These are phyloP conservation scores for Gila robusta DNA, from an alignment of 2,797 vertebrate species.

Conservation along the genomic window DNA sequence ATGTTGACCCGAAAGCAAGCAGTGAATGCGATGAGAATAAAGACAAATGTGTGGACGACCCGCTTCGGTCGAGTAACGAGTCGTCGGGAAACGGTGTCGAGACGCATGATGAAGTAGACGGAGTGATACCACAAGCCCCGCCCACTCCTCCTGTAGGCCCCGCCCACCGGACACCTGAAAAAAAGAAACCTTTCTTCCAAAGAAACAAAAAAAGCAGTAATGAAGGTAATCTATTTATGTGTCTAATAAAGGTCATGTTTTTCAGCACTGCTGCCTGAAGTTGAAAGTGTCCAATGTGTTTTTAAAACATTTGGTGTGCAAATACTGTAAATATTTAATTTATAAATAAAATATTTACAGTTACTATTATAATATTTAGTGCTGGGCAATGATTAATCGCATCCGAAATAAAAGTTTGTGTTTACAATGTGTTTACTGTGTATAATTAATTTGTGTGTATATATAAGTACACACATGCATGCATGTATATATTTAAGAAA, in stretches of 20 bases:
- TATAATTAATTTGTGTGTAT: too few species aligned
- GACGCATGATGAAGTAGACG: not conserved
- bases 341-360: not conserved
- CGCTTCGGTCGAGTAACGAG: conserved; percentile 11
- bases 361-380: not conserved
- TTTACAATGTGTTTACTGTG: too few species aligned
- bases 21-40: conserved; percentile 25
- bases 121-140: not conserved
- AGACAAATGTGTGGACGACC: not conserved
- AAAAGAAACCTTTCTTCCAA: conserved; percentile 74
- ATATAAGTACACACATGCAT: too few species aligned
- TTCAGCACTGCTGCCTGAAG: conserved; percentile 22
- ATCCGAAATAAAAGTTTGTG: too few species aligned
- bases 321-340: not conserved
- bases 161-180: conserved; percentile 54
- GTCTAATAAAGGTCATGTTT: conserved; percentile 72
- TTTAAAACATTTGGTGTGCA: not conserved
- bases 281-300: not conserved
- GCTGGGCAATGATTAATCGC: too few species aligned
- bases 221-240: conserved; percentile 78
- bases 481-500: too few species aligned
- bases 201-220: conserved; percentile 80
- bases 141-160: conserved; percentile 60
- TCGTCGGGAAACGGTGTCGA: not conserved
- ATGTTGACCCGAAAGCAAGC: conserved; percentile 38